Conservation (phyloP, 1,140 invertebrate genomes). For the Diabrotica virgifera region DNA sequence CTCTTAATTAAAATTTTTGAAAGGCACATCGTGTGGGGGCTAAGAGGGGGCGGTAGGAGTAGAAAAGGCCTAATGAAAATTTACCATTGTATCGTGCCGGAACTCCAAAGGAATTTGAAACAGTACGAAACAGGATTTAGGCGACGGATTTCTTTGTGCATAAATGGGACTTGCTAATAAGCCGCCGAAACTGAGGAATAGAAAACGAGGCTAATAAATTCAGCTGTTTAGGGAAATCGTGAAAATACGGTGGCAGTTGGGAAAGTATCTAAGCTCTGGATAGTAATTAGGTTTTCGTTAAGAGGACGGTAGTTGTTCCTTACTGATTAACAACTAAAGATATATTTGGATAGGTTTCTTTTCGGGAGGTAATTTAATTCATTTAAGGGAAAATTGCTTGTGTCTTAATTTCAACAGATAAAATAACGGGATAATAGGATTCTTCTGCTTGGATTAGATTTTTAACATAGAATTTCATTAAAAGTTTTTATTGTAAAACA, state of each 20-base stretch:
- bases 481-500: too few species aligned
- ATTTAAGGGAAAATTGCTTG: too few species aligned
- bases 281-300: too few species aligned
- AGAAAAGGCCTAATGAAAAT: not conserved
- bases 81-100: not conserved
- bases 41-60: not conserved
- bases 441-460: too few species aligned
- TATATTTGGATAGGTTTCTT: too few species aligned
- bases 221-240: not conserved
- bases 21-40: not conserved
- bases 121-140: slow-evolving; percentile 2
- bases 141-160: not conserved
- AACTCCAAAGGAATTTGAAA: slow-evolving; percentile 1
- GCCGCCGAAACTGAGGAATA: not conserved
- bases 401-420: too few species aligned
- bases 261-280: too few species aligned
- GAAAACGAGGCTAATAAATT: not conserved
- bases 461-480: too few species aligned
- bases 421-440: too few species aligned
- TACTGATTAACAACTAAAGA: too few species aligned
- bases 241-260: not conserved
- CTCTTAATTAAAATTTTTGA: not conserved
- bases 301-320: too few species aligned
- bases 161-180: slow-evolving; percentile 3
- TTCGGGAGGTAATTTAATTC: too few species aligned